Evolutionary conservation across 2,888 invertebrate species (phyloP).

Genomic region (Diloba caeruleocephala): DNA sequence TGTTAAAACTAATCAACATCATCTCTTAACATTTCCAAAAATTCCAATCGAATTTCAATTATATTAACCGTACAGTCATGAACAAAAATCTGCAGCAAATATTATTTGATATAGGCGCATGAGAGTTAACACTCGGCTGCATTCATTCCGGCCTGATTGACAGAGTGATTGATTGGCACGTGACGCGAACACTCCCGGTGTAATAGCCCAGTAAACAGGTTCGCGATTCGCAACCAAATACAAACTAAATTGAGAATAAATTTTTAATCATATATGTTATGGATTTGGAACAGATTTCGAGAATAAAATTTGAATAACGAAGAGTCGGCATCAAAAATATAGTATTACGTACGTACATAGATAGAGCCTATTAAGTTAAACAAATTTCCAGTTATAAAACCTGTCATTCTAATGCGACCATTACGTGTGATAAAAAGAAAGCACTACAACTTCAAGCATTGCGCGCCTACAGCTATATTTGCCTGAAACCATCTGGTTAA

Average conservation of each 20-base stretch:
- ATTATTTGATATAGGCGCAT: conserved; percentile 37
- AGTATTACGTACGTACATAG: no score
- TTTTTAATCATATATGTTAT: conserved; percentile 24
- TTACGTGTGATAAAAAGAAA: no score
- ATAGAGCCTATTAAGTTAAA: no score
- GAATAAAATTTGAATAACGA: no score
- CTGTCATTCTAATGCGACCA: no score
- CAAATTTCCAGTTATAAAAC: no score
- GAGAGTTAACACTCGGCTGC: conserved; percentile 51
- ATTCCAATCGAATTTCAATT: conserved; percentile 9
- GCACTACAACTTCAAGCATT: no score
- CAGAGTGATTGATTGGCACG: conserved; percentile 75
- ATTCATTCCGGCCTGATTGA: conserved; percentile 67
- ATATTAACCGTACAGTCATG: conserved; percentile 25
- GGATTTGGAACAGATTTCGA: conserved; percentile 2
- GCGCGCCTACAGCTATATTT: no score
- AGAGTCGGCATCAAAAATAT: no score
- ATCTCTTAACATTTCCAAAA: conserved; percentile 3
- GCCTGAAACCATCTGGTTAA: no score
- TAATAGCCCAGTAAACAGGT: conserved; percentile 52
- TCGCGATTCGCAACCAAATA: conserved; percentile 37
- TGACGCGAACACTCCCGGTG: conserved; percentile 64
- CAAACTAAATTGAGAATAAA: conserved; percentile 46
- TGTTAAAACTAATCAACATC: no score
- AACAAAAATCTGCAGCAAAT: conserved; percentile 48